These are phyloP conservation scores for Ennomos quercinarius DNA, from an alignment of 2,888 invertebrate species.

Conservation along the genomic window DNA sequence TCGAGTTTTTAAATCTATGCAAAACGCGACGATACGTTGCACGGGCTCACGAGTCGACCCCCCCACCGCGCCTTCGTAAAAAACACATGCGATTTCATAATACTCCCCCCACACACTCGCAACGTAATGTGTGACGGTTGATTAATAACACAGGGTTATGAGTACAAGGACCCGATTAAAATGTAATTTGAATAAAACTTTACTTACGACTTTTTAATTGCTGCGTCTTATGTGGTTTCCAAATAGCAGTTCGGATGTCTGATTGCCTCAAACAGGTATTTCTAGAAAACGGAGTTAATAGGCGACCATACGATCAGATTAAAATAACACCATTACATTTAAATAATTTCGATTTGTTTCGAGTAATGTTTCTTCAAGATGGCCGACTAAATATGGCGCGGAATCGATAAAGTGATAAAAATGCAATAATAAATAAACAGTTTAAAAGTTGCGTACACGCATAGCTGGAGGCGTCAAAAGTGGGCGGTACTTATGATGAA, in stretches of 20 bases:
- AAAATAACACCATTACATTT: slow-evolving; percentile 28
- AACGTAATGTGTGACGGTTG: slow-evolving; percentile 52
- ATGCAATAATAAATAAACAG: slow-evolving; percentile 70
- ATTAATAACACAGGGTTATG: slow-evolving; percentile 63
- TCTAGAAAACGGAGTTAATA: slow-evolving; percentile 21
- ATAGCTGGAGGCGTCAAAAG: slow-evolving; percentile 83
- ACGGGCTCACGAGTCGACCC: slow-evolving; percentile 72
- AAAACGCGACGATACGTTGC: slow-evolving; percentile 82
- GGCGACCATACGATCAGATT: slow-evolving; percentile 20
- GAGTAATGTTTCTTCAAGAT: slow-evolving; percentile 53
- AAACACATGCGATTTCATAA: slow-evolving; percentile 78
- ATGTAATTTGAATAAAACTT: slow-evolving; percentile 53
- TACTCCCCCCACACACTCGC: slow-evolving; percentile 55
- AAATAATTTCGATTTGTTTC: slow-evolving; percentile 36
- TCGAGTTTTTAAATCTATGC: slow-evolving; percentile 85
- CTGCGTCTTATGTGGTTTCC: slow-evolving; percentile 16
- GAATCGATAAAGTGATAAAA: slow-evolving; percentile 61
- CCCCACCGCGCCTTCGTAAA: slow-evolving; percentile 58
- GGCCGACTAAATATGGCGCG: slow-evolving; percentile 59
- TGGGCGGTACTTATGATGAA: slow-evolving; percentile 79
- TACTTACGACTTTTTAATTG: slow-evolving; percentile 40
- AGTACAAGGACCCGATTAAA: slow-evolving; percentile 61
- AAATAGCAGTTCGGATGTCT: slow-evolving; percentile 11
- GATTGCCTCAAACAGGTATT: slow-evolving; percentile 20
- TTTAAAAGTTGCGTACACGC: slow-evolving; percentile 71